Evolutionary conservation across 2,888 invertebrate genomes (phyloP), one percentile per base, ranked within the genome.

Genomic region (Sinopyrophorus schimmeli): DNA sequence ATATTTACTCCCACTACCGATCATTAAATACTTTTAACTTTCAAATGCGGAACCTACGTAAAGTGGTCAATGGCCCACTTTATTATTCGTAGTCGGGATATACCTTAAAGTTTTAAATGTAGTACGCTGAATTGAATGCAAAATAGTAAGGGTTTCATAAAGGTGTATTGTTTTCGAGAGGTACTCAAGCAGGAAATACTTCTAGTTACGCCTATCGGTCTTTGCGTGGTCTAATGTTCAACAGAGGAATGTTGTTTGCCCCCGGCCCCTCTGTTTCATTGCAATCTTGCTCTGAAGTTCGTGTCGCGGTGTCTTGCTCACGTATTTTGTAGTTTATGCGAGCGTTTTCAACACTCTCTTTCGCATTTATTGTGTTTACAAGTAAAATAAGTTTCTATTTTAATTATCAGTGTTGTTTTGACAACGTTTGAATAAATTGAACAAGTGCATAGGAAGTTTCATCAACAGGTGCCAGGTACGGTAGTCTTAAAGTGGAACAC

Each of bases 171-270:
- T 17, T 16, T 11, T 11, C 18, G 5, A 31, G 12, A 11, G 15
- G 30, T 9, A 35, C 18, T 37, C 38, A 32, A 38, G 38, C 46
- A 46, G 38, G 38, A 38, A 46, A 46, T 46, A 46, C 44, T 21
- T 27, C 44, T 38, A 38, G 38, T 38, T 40, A 46, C 46, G 38
- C 46, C 46, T 31, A 46, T 40, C 6, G 39, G 20, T 16, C 20
- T 37, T 41, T 48, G 47, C 47, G 47, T 41, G 47, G 47, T 48
- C 23, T 59, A 55, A 18, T 28, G 26, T 20, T 34, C 31, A 58
- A 40, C 55, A 47, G 47, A 57, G 67, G 67, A 67, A 67, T 67
- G 65, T 59, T 52, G 58, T 50, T 54, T 54, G 57, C 63, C 64
- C 62, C 65, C 62, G 53, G 60, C 63, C 63, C 59, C 63, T 59